A percentile compares a stretch with the other conserved stretches of the same genome.
Evolutionary conservation across 2,888 invertebrate species (phyloP).

Genomic region (Pharmacophagus antenor): DNA sequence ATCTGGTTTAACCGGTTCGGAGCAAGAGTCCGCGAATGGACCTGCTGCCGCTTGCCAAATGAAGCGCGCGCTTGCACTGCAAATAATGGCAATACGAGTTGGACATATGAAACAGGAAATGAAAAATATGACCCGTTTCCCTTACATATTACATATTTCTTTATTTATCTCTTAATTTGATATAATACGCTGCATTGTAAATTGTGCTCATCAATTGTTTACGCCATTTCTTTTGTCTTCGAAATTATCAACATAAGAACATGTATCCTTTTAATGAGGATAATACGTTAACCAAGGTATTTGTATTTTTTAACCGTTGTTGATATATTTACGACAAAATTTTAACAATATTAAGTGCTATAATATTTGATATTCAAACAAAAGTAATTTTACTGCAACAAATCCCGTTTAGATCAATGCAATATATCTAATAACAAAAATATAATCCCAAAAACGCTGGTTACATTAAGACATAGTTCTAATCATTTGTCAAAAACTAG

Average conservation of each 20-base stretch:
- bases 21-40: slow-evolving; percentile 68
- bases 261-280: background rate
- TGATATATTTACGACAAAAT: background rate
- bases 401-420: background rate
- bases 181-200: too few relatives aligned
- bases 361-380: background rate
- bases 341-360: too few relatives aligned
- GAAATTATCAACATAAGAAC: background rate
- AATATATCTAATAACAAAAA: background rate
- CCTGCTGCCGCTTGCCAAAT: slow-evolving; percentile 73
- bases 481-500: background rate
- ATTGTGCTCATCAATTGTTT: background rate
- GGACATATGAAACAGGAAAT: slow-evolving; percentile 43
- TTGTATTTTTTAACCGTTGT: too few relatives aligned
- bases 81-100: slow-evolving; percentile 53
- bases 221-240: background rate
- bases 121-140: slow-evolving; percentile 36
- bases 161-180: background rate
- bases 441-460: too few relatives aligned
- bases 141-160: slow-evolving; percentile 18
- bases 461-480: background rate
- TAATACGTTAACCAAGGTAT: background rate
- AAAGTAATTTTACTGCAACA: background rate
- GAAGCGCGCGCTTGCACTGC: slow-evolving; percentile 66
- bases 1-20: slow-evolving; percentile 76